Base-by-base conservation (phyloP, 1,140 invertebrate species). In the Oryzaephilus surinamensis region DNA sequence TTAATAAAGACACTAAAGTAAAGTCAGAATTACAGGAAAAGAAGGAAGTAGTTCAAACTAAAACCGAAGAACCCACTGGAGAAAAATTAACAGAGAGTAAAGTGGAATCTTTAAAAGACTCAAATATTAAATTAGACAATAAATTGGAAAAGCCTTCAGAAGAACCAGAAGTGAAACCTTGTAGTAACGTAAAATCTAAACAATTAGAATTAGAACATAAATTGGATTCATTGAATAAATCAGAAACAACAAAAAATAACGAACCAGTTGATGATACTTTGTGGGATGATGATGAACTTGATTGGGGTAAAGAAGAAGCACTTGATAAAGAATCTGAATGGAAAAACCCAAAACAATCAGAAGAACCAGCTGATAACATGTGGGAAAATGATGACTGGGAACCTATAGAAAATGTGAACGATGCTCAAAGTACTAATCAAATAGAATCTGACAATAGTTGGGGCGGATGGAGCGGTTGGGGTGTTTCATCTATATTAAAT, bases 401-500 rank as follows among this genome's bases (percentile, higher is more conserved):
- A 42, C 26, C 48, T 16, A 13, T 54, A 10, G 47, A 57, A 31
- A n/a, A n/a, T n/a, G n/a, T n/a, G n/a, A n/a, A n/a, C n/a, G n/a
- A n/a, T n/a, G n/a, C n/a, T n/a, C n/a, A n/a, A n/a, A n/a, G n/a
- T n/a, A n/a, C n/a, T n/a, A n/a, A n/a, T 12, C n/a, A 24, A 16
- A 20, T 28, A 43, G 27, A 27, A 43, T 29, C 20, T 35, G 12
- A 8, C 33, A 36, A 12, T 10, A 28, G 32, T 33, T 59, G 60
- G 58, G 49, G 50, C 19, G 37, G 61, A 4, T 81, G 78, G 77
- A 67, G 66, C 30, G 60, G 65, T 17, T 84, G 83, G 74, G 78
- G 81, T 41, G 74, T 85, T 8, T 72, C 77, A 27, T 80, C 82
- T 0, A 57, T 90, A 2, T 55, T 89, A 11, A 80, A 72, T 40